Conservation (phyloP, 1,140 invertebrate genomes). For the Pemphigus obesinymphae region DNA sequence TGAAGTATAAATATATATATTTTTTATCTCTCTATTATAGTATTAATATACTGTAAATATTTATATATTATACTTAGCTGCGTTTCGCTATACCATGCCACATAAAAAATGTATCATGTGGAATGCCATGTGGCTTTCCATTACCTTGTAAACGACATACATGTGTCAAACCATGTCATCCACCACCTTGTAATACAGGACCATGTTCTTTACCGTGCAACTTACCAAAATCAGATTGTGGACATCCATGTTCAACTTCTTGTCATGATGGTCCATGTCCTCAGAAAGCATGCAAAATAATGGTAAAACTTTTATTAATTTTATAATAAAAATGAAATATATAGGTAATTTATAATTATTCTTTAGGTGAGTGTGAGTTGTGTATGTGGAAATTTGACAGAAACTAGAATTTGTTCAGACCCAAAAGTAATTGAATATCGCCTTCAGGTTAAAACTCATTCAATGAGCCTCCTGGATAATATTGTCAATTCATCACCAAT, state of each 20-base stretch:
- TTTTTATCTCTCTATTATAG: too few species aligned
- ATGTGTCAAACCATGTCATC: constrained; percentile 70
- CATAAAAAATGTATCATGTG: constrained; percentile 83
- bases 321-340: not conserved
- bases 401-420: constrained; percentile 12
- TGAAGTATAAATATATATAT: constrained; percentile 57
- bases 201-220: constrained; percentile 58
- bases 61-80: constrained; percentile 52
- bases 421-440: constrained; percentile 24
- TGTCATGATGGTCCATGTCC: constrained; percentile 65
- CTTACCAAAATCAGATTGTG: constrained; percentile 54
- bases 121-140: constrained; percentile 72
- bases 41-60: not conserved
- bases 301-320: constrained; percentile 46
- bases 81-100: constrained; percentile 85
- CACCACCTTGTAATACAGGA: constrained; percentile 57
- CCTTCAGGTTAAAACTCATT: constrained; percentile 1
- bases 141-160: constrained; percentile 74
- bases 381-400: constrained; percentile 24
- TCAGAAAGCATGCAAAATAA: constrained; percentile 65
- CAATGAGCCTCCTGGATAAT: constrained; percentile 10
- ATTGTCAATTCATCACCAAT: not conserved
- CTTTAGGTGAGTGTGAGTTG: constrained; percentile 14
- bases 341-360: not conserved
- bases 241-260: constrained; percentile 57